Conservation (phyloP, 2,888 invertebrate genomes). For the Alsophila aescularia region DNA sequence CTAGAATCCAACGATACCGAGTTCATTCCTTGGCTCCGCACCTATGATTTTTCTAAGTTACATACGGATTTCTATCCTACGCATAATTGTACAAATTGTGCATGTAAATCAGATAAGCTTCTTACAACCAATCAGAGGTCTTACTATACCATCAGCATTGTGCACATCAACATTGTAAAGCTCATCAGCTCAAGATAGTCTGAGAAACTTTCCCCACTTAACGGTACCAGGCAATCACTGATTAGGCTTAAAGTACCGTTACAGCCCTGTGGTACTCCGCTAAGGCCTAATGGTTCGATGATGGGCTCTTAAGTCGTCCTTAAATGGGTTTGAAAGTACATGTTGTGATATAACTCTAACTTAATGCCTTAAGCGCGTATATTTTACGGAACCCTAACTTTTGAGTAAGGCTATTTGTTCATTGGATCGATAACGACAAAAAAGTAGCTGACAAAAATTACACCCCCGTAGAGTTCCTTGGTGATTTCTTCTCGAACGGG, state of each 20-base stretch:
- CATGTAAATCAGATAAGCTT: constrained; percentile 11
- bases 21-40: too few relatives aligned
- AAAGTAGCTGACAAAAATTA: too few relatives aligned
- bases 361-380: too few relatives aligned
- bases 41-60: too few relatives aligned
- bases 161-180: background rate
- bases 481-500: too few relatives aligned
- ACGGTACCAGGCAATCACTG: constrained; percentile 19
- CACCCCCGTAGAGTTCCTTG: too few relatives aligned
- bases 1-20: too few relatives aligned
- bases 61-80: background rate
- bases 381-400: too few relatives aligned
- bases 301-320: constrained; percentile 18
- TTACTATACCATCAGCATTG: constrained; percentile 18
- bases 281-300: constrained; percentile 27
- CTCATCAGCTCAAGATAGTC: constrained; percentile 2
- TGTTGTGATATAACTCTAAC: too few relatives aligned
- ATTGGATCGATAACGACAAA: too few relatives aligned
- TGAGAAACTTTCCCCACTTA: constrained; percentile 23
- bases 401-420: too few relatives aligned
- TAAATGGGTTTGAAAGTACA: constrained; percentile 4
- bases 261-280: constrained; percentile 10
- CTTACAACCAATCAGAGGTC: constrained; percentile 15
- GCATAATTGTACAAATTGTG: background rate
- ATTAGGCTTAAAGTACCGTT: constrained; percentile 28